phyloP scores from a whole-genome alignment of 2,888 invertebrate species.

The Papilio protenor region DNA sequence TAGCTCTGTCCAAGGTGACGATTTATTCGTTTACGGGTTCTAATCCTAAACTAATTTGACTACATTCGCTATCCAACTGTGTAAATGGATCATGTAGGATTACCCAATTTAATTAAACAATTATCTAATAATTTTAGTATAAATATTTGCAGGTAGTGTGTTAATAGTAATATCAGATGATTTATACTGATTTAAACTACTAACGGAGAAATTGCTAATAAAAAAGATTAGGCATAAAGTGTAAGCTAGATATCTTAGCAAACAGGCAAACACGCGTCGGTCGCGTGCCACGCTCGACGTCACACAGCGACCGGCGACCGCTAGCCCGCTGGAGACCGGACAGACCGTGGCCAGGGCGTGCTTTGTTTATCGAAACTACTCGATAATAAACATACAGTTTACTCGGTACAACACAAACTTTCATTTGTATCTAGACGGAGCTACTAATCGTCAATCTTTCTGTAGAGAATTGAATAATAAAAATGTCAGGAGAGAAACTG shows the following conservation, averaged over 20 bases:
- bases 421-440: constrained; percentile 25
- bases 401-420: constrained; percentile 25
- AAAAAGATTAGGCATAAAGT: constrained; percentile 10
- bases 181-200: background rate
- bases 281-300: constrained; percentile 49
- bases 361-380: constrained; percentile 49
- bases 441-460: background rate
- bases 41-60: background rate
- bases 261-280: constrained; percentile 46
- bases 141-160: background rate
- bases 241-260: constrained; percentile 1
- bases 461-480: constrained; percentile 42
- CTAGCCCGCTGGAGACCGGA: constrained; percentile 46
- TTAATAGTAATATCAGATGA: background rate
- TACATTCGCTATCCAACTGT: background rate
- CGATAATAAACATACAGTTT: constrained; percentile 46
- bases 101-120: too few relatives aligned
- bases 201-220: background rate
- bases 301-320: constrained; percentile 42
- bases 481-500: constrained; percentile 66
- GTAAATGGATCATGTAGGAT: background rate
- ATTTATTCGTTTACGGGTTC: background rate
- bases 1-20: background rate
- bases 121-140: too few relatives aligned
- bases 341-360: constrained; percentile 51